Base-by-base conservation (phyloP, 1,140 invertebrate genomes). In the Melanaphis sacchari region DNA sequence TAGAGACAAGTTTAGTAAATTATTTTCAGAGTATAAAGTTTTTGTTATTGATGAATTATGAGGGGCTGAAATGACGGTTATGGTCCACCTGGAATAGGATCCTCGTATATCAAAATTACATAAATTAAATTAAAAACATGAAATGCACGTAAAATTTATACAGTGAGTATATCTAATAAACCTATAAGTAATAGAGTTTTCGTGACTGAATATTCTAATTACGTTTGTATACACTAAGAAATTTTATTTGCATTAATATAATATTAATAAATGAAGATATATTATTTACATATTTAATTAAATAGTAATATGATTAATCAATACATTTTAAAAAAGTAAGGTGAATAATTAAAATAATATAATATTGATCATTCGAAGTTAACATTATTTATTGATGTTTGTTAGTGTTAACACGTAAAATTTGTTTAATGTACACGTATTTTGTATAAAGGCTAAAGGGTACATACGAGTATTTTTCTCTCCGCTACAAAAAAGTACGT, bases 41-140 rank as follows among this genome's bases (percentile, higher is more conserved):
- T 89, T n/a, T 38, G 22, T 52, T 89, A 89, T 89, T 89, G 87
- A 89, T 89, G 87, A 89, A 89, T 89, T 89, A 89, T 89, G 87
- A 24, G 46, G 41, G 87, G 43, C 26, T n/a, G n/a, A n/a, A 36
- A 49, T 31, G n/a, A 36, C n/a, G 85, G 43, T 38, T 38, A 89
- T 89, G 46, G 46, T 52, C 87, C 87, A 89, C 87, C 87, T 89
- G 87, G 87, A 89, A 52, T 89, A 52, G 6, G 40, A 36, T 49
- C 87, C 21, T 89, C 87, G 46, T 89, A 89, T 52, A 52, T 89
- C 46, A 89, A 52, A 89, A 52, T 52, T 89, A 89, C 36, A 52
- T 22, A 36, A 89, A 38, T 38, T 15, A 8, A 15, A 52, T 89
- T 89, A 38, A 89, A 89, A 89, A 52, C 9, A 31, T 4, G 24